Base-by-base conservation (phyloP, 2,113 vertebrate species). In the Muntiacus muntjak region DNA sequence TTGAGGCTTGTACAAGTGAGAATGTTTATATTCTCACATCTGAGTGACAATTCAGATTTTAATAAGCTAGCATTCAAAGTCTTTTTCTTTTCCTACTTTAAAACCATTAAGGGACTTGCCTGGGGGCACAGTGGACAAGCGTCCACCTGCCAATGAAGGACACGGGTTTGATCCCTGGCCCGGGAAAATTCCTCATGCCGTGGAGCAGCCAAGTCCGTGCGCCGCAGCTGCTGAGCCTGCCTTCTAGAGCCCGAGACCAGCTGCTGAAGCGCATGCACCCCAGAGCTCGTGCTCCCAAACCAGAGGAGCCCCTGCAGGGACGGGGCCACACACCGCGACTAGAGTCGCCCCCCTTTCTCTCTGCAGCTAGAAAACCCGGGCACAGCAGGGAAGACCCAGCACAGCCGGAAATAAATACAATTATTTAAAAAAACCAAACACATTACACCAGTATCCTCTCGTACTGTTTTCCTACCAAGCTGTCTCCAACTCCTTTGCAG, bases 241-340 rank as follows among this genome's bases (percentile, higher is more conserved):
- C 0, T 25, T 2, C 21, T 25, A 3, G 36, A 74, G 71, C 71
- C 71, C 0, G 11, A 13, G 23, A 13, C 71, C 11, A 13, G 1
- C 71, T 25, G 0, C 67, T 25, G 67, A 12, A 74, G 67, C 67
- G 19, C 5, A 1, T 2, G 36, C 12, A 6, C 12, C 23, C 36
- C 7, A 2, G 36, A 76, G 71, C 71, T 36, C 23, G 1, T 26
- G 40, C 23, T 14, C 1, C 1, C 12, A 26, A 43, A 14, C 36
- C 36, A 26, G 23, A 6, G 71, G 36, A 4, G 71, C 36, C 11
- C 0, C 36, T 76, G 21, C 23, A 26, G 71, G 1, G 40, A 43
- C 11, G 14, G 43, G 71, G 36, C 40, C 2, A 2, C 3, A 2
- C 1, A 26, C 12, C 2, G 6, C 1, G 0, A 26, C 23, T 13